phyloP scores from a whole-genome alignment of 2,797 vertebrate genomes.

The Salarias fasciatus region DNA sequence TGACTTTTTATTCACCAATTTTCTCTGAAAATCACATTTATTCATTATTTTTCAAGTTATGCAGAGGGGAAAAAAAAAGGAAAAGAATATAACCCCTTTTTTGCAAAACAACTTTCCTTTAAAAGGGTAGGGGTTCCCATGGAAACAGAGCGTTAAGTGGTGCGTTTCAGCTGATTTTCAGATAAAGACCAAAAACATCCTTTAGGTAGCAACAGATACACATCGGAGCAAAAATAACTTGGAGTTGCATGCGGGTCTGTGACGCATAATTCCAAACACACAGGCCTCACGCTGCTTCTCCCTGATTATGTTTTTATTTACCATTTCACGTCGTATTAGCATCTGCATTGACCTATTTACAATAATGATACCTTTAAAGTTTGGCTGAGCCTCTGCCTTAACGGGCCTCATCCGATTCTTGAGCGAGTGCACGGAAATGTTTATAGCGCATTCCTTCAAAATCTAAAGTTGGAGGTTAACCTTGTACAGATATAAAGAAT shows the following conservation, averaged over 20 bases:
- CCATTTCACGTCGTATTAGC: background rate
- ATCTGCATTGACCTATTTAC: constrained; percentile 1
- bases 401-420: background rate
- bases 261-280: constrained; percentile 9
- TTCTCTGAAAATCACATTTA: constrained; percentile 4
- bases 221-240: constrained; percentile 6
- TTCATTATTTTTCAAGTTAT: constrained; percentile 1
- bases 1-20: constrained; percentile 22
- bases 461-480: background rate
- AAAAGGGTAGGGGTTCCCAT: constrained; percentile 27
- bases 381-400: too few species aligned
- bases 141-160: constrained; percentile 20
- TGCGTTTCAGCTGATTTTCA: background rate
- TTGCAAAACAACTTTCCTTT: constrained; percentile 1
- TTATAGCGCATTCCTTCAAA: background rate
- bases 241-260: background rate
- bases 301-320: background rate
- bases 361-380: too few species aligned
- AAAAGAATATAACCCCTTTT: constrained; percentile 7
- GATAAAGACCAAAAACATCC: constrained; percentile 4
- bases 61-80: background rate
- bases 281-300: background rate
- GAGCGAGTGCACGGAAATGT: background rate
- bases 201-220: constrained; percentile 3
- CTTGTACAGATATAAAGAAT: background rate